Percentiles rank a stretch among this genome's conserved stretches.
phyloP scores from a whole-genome alignment of 2,113 vertebrate species.

The Trichechus manatus region DNA sequence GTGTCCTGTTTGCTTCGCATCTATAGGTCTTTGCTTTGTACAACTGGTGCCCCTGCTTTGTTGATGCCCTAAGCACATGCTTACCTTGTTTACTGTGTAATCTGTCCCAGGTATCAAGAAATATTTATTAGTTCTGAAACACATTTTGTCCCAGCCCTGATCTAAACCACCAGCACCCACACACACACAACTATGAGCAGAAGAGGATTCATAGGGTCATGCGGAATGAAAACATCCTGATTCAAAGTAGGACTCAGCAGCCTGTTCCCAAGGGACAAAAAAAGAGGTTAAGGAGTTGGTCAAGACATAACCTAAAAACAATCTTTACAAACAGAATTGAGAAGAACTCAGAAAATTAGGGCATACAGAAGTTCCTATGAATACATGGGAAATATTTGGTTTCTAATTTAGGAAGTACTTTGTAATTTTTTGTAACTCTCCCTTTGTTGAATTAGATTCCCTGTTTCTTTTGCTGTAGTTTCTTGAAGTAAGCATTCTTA shows the following conservation, averaged over 20 bases:
- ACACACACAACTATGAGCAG: not conserved
- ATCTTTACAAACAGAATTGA: not conserved
- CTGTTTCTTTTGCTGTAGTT: not conserved
- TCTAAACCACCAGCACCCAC: too few species aligned
- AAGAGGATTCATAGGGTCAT: not conserved
- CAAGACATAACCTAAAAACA: not conserved
- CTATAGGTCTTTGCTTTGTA: too few species aligned
- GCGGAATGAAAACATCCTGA: not conserved
- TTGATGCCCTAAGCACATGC: too few species aligned
- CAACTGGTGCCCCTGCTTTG: too few species aligned
- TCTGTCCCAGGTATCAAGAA: too few species aligned
- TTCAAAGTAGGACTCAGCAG: not conserved
- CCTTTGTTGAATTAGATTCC: not conserved
- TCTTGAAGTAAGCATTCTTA: not conserved
- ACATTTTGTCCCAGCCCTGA: not conserved
- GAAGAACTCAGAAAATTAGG: slow-evolving; percentile 8
- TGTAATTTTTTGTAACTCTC: not conserved
- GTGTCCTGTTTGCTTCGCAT: too few species aligned
- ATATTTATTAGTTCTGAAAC: not conserved
- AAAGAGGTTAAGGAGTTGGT: not conserved
- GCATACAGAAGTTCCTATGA: not conserved
- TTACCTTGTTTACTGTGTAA: too few species aligned
- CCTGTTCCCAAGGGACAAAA: not conserved
- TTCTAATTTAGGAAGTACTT: not conserved
- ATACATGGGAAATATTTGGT: not conserved